Percentiles rank a stretch among this genome's conserved stretches.
These are phyloP conservation scores for Tetrao urogallus DNA, from an alignment of 2,113 vertebrate genomes.

Conservation along the genomic window DNA sequence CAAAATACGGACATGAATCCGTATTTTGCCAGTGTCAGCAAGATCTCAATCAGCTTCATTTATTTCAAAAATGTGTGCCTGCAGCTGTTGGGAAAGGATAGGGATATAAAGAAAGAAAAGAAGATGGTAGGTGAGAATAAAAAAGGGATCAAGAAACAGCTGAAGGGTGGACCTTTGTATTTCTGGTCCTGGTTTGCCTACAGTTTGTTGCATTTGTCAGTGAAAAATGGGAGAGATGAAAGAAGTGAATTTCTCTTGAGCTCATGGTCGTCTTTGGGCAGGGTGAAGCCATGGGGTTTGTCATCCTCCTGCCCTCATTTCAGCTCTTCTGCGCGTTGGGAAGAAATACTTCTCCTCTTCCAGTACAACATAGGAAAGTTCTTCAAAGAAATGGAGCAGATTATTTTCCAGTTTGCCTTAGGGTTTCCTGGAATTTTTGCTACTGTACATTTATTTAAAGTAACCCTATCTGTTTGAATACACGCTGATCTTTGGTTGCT, in stretches of 20 bases:
- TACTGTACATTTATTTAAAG: conserved; percentile 74
- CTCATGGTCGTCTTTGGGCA: neutral
- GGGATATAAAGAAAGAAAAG: neutral
- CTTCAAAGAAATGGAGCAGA: conserved; percentile 31
- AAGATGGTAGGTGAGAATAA: neutral
- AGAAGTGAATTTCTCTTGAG: conserved; percentile 10
- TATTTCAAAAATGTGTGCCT: conserved; percentile 11
- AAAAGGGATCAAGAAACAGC: neutral
- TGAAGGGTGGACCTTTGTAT: neutral
- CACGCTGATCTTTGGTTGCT: conserved; percentile 67
- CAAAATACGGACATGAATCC: neutral
- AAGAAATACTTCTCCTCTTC: neutral
- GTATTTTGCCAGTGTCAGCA: conserved; percentile 40
- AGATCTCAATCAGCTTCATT: conserved; percentile 23
- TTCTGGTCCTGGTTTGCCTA: conserved; percentile 13
- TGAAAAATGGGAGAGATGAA: conserved; percentile 48
- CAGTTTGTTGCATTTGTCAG: conserved; percentile 11
- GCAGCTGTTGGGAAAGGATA: neutral
- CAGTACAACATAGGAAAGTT: conserved; percentile 33
- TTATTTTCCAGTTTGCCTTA: conserved; percentile 63
- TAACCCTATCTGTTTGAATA: conserved; percentile 71
- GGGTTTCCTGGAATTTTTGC: conserved; percentile 70
- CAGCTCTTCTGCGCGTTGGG: neutral
- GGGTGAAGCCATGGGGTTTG: neutral
- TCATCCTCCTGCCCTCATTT: neutral